These are phyloP conservation scores for Spodoptera littoralis DNA, from an alignment of 2,888 invertebrate genomes.

Conservation along the genomic window DNA sequence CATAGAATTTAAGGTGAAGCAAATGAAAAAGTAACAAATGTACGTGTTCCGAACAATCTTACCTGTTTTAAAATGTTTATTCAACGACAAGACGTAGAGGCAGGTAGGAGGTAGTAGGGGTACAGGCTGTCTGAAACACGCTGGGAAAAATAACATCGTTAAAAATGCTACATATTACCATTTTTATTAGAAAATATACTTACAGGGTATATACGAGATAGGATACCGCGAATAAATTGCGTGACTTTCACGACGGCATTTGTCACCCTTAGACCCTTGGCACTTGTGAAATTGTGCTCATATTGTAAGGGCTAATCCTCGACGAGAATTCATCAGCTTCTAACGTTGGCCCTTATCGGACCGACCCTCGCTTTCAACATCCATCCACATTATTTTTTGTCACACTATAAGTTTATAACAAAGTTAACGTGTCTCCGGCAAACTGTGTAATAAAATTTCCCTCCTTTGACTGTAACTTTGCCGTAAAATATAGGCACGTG, in stretches of 20 bases:
- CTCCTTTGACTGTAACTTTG: conserved; percentile 51
- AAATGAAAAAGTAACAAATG: conserved; percentile 42
- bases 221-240: conserved; percentile 76
- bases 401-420: conserved; percentile 61
- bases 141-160: conserved; percentile 67
- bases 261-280: conserved; percentile 80
- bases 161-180: conserved; percentile 80
- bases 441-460: conserved; percentile 49
- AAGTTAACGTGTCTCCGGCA: conserved; percentile 50
- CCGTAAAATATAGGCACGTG: conserved; percentile 35
- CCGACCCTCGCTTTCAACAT: conserved; percentile 71
- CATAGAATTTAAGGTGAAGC: conserved; percentile 45
- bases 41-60: conserved; percentile 42
- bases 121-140: conserved; percentile 36
- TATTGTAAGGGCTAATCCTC: conserved; percentile 87
- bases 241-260: conserved; percentile 75
- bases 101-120: neutral
- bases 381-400: conserved; percentile 76
- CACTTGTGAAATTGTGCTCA: conserved; percentile 85
- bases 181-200: conserved; percentile 84
- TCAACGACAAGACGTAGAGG: conserved; percentile 34
- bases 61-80: conserved; percentile 62
- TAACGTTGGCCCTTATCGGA: conserved; percentile 77
- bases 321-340: conserved; percentile 82
- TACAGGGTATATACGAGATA: conserved; percentile 61